Evolutionary conservation across 2,113 vertebrate species (phyloP), one percentile per base, ranked within the genome.

Genomic region (Eptesicus fuscus): DNA sequence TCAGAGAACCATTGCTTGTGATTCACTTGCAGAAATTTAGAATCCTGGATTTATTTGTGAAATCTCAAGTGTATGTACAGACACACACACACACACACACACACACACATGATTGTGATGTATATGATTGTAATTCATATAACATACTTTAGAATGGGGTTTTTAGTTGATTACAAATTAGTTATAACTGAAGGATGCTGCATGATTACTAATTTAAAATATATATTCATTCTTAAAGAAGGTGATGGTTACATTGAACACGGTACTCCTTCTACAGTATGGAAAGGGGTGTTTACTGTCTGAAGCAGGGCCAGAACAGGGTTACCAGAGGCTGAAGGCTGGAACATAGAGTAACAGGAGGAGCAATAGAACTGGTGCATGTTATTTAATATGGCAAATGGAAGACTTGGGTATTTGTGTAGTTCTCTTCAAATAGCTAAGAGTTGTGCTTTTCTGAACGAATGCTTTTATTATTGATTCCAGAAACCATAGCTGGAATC

Each of bases 1-100:
- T 73, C 1, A 70, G 51, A 78, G 10, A 4, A 74, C 18, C 73
- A 30, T 32, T 25, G 2, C 17, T 88, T 30, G 13, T 8, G 77
- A 83, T 7, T 77, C 7, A 63, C 25, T 73, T 79, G 0, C 18
- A 51, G n/a, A 49, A 77, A 67, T 79, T 56, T 53, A 59, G 25
- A 88, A 85, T 59, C 9, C 20, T 77, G 37, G 8, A 91, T 88
- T 88, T 80, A 12, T 30, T 79, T 67, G 17, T 80, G 40, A 89
- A 89, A 73, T 76, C 8, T 12, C 9, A 91, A 30, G 7, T 89
- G 25, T 25, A 47, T 69, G 49, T 18, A 82, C 9, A 61, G 25
- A 28, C 25, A 61, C 22, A 61, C 22, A 61, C 56, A 59, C 22
- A 59, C 53, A 51, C 49, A 51, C 49, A 51, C 22, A 53, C 53